These are phyloP conservation scores for Heliangelus exortis DNA, from an alignment of 2,797 vertebrate species.

Conservation along the genomic window DNA sequence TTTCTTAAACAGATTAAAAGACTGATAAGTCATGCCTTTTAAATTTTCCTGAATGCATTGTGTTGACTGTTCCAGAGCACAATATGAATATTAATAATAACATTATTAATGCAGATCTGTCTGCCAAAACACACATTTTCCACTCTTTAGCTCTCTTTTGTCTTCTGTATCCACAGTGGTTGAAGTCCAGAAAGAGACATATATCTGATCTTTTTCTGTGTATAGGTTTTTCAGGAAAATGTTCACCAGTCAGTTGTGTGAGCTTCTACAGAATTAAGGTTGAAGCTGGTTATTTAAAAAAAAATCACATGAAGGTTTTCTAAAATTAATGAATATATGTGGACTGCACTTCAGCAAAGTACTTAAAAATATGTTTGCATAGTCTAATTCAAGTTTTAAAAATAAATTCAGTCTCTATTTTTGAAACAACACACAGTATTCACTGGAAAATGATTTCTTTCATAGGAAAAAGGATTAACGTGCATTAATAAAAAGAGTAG, in stretches of 20 bases:
- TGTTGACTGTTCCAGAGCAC: neutral
- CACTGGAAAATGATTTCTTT: neutral
- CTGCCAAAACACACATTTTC: neutral
- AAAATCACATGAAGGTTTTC: neutral
- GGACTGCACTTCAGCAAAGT: neutral
- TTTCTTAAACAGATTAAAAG: slow-evolving; percentile 14
- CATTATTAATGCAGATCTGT: neutral
- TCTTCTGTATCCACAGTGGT: neutral
- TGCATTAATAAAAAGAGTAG: neutral
- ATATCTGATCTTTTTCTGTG: neutral
- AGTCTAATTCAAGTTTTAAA: neutral
- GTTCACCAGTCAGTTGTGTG: neutral
- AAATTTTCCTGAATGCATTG: neutral
- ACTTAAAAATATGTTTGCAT: neutral
- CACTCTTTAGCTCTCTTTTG: neutral
- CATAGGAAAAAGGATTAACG: neutral
- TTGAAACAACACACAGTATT: neutral
- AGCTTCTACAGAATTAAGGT: neutral
- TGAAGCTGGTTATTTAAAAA: neutral
- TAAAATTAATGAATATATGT: neutral
- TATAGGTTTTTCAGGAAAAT: neutral
- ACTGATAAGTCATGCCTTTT: neutral
- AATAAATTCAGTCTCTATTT: neutral
- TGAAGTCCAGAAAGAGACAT: neutral
- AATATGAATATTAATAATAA: slow-evolving; percentile 15